Evolutionary conservation across 2,797 vertebrate genomes (phyloP), one percentile per base, ranked within the genome.

Genomic region (Pangasius macronema): DNA sequence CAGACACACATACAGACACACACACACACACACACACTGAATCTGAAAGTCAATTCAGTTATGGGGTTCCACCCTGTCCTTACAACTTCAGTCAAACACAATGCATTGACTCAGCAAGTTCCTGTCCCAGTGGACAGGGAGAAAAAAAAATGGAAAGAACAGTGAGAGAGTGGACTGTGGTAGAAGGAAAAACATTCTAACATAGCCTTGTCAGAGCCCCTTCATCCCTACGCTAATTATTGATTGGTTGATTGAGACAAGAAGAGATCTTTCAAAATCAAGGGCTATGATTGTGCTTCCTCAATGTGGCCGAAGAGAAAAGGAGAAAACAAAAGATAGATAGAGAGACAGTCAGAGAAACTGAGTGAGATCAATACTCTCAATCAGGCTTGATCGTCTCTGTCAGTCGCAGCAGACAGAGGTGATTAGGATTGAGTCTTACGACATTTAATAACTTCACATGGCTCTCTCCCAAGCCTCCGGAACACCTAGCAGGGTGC

Each of bases 351-450:
- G 36, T 65, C 55, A 75, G 65, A 84, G 73, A 85, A 85, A 81
- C 87, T 49, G 67, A 92, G 94, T 93, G 89, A 96, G 96, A 99
- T 99, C 97, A 96, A 99, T 99, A 98, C 94, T 95, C 96, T 97
- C 97, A 97, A 97, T 98, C 97, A 97, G 93, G 88, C 94, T 91
- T 90, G 95, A 97, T 96, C 95, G 94, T 96, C 95, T 96, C 97
- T 97, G 98, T 98, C 97, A 97, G 96, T 98, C 97, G 97, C 93
- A 93, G 92, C 94, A 95, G 76, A 96, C 95, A 97, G 96, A 98
- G 96, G 96, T 97, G 97, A 98, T 99, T 98, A 98, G 96, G 97
- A 97, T 95, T 96, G 97, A 97, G 97, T 98, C 97, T 96, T 97
- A 97, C 97, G 96, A 97, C 96, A 96, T 97, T 97, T 97, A 98